phyloP scores from a whole-genome alignment of 2,888 invertebrate species.

The Petrolisthes manimaculis region DNA sequence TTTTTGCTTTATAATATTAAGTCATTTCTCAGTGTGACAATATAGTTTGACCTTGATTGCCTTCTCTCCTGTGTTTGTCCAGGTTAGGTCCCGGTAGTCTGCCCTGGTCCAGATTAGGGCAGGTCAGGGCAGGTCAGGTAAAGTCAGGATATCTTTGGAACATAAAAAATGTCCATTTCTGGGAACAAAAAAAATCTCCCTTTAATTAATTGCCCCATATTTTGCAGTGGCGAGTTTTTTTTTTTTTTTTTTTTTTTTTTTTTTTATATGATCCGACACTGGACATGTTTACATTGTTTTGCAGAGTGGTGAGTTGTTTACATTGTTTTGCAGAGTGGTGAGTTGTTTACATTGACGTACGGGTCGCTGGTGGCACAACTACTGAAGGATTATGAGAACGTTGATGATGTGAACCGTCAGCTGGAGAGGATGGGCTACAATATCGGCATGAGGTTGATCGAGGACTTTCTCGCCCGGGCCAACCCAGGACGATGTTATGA shows the following conservation, averaged over 20 bases:
- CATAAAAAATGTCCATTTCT: no score
- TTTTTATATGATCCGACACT: no score
- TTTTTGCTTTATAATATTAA: no score
- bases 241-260: no score
- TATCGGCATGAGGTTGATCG: constrained; percentile 96
- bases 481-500: constrained; percentile 91
- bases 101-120: no score
- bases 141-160: no score
- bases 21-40: no score
- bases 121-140: no score
- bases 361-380: constrained; percentile 97
- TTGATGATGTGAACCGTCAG: constrained; percentile 98
- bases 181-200: background rate
- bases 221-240: no score
- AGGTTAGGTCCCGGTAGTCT: no score
- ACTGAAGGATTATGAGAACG: constrained; percentile 94
- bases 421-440: constrained; percentile 96
- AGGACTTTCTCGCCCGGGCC: constrained; percentile 95
- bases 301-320: background rate
- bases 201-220: background rate
- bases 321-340: constrained; percentile 78
- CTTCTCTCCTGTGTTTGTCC: no score
- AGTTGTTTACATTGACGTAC: constrained; percentile 96
- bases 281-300: background rate
- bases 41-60: no score